Percentiles rank a stretch among this genome's conserved stretches.
Evolutionary conservation across 2,113 vertebrate species (phyloP).

Genomic region (Hydrochoerus hydrochaeris): DNA sequence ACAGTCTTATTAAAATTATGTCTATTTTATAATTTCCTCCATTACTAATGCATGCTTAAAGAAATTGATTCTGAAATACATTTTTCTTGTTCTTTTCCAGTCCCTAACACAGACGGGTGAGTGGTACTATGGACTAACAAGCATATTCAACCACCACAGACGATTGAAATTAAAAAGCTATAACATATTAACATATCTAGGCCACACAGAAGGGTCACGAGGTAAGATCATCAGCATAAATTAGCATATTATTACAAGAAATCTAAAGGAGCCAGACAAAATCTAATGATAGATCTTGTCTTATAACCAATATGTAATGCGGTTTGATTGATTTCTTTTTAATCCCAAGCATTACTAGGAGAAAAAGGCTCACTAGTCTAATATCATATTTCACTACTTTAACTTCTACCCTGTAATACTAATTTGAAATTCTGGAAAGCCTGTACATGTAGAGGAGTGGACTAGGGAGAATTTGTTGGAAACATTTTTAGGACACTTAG

Average conservation of each 20-base stretch:
- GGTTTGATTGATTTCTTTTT: slow-evolving; percentile 60
- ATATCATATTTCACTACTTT: not conserved
- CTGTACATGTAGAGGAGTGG: too few relatives aligned
- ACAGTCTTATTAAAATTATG: slow-evolving; percentile 73
- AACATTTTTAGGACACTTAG: not conserved
- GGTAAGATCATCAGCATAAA: slow-evolving; percentile 70
- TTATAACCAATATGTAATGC: slow-evolving; percentile 52
- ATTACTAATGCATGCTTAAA: slow-evolving; percentile 71
- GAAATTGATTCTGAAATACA: slow-evolving; percentile 64
- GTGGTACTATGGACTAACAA: slow-evolving; percentile 33
- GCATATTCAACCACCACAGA: slow-evolving; percentile 51
- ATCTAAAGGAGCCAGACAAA: slow-evolving; percentile 51
- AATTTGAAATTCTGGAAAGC: not conserved
- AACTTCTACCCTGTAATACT: not conserved
- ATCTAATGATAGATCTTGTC: slow-evolving; percentile 30
- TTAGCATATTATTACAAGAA: slow-evolving; percentile 67
- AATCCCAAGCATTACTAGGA: slow-evolving; percentile 33
- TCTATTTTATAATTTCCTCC: slow-evolving; percentile 72
- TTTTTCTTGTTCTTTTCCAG: slow-evolving; percentile 75
- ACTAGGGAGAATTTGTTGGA: not conserved
- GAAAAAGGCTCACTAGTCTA: not conserved
- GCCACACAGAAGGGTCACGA: slow-evolving; percentile 70
- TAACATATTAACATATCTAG: slow-evolving; percentile 71
- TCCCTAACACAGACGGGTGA: slow-evolving; percentile 36
- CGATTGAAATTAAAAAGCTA: slow-evolving; percentile 69